A percentile compares a stretch with the other conserved stretches of the same genome.
These are phyloP conservation scores for Muntiacus muntjak DNA, from an alignment of 2,113 vertebrate species.

Conservation along the genomic window DNA sequence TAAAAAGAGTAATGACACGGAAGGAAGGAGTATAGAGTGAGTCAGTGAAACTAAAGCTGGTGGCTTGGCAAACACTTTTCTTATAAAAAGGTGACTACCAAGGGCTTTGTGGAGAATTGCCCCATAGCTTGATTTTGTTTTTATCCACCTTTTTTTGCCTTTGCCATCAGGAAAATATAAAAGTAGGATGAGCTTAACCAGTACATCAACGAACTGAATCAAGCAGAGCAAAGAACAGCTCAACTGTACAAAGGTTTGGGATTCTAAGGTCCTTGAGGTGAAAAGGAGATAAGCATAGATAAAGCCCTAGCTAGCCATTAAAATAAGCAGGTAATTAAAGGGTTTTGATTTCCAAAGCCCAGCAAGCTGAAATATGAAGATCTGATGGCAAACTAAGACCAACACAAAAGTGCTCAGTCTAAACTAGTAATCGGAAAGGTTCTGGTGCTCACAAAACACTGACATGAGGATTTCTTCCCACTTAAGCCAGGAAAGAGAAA, in stretches of 20 bases:
- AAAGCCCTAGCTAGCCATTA: slow-evolving; percentile 17
- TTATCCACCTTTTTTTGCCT: background rate
- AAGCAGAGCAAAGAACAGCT: background rate
- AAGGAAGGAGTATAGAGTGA: slow-evolving; percentile 14
- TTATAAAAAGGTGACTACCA: slow-evolving; percentile 23
- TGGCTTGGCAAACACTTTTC: slow-evolving; percentile 36
- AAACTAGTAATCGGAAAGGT: slow-evolving; percentile 10
- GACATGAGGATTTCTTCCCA: background rate
- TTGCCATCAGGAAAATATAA: slow-evolving; percentile 24
- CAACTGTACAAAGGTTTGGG: background rate
- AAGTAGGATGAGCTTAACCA: slow-evolving; percentile 10
- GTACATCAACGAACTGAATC: slow-evolving; percentile 17
- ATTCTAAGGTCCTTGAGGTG: slow-evolving; percentile 41
- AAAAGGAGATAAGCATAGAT: slow-evolving; percentile 38
- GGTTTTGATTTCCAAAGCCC: slow-evolving; percentile 43
- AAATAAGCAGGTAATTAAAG: slow-evolving; percentile 44
- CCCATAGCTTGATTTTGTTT: slow-evolving; percentile 30
- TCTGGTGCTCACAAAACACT: slow-evolving; percentile 16
- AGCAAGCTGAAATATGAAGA: slow-evolving; percentile 35
- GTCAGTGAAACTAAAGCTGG: slow-evolving; percentile 12
- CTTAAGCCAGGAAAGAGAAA: background rate
- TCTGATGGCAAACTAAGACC: slow-evolving; percentile 29
- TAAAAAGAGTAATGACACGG: slow-evolving; percentile 25
- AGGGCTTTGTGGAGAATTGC: background rate
- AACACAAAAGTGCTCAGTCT: slow-evolving; percentile 10